Base-by-base conservation (phyloP, 2,113 vertebrate genomes). In the Pandion haliaetus region DNA sequence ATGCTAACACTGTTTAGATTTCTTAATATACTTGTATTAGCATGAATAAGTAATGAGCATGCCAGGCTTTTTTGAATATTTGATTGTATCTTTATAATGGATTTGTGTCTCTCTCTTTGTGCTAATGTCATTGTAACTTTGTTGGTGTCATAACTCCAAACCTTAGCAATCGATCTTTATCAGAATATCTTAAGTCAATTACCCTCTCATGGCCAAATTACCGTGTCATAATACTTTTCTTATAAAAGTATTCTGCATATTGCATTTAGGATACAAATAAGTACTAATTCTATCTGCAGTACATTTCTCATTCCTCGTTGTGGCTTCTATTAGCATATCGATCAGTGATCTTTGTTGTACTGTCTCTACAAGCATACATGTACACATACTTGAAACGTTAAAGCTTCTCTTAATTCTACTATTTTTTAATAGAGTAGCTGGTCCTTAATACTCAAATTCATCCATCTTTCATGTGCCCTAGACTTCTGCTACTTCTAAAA, bases 1-100 rank as follows among this genome's bases (percentile, higher is more conserved):
- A 99, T 92, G 94, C 98, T 98, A 99, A 99, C 98, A 98, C 98
- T 98, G 98, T 99, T 99, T 99, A 99, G 99, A 99, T 99, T 99
- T 99, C 99, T 99, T 99, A 99, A 99, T 99, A 99, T 99, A 99
- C 99, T 99, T 98, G 98, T 99, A 99, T 99, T 99, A 99, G 98
- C 99, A 99, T 99, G 99, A 99, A 99, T 99, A 99, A 99, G 99
- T 99, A 99, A 99, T 99, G 98, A 99, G 98, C 89, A 95, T 98
- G 98, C 98, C 98, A 97, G 98, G 98, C 98, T 98, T 98, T 98
- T 99, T 99, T 99, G 99, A 99, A 99, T 99, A 99, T 99, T 99
- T 99, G 99, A 99, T 99, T 99, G 99, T 98, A 99, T 98, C 98
- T 98, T 98, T 95, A 95, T 99, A 99, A 99, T 99, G 98, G 99